Conservation (phyloP, 2,888 invertebrate species). For the Dioctria linearis region DNA sequence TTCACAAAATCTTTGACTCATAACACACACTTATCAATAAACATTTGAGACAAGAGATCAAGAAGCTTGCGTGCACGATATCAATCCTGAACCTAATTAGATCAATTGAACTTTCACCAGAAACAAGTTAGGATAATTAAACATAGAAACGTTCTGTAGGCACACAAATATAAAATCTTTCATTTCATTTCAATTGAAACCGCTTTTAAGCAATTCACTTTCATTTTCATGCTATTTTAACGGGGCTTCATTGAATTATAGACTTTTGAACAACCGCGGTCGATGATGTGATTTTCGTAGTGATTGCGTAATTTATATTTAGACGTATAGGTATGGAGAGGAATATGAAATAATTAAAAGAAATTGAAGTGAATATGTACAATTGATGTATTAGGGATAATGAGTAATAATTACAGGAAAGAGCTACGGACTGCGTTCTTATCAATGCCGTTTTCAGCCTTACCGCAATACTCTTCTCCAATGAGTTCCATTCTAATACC, state of each 20-base stretch:
- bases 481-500: too few species aligned
- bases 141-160: neutral
- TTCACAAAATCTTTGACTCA: constrained; percentile 23
- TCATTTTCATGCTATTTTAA: neutral
- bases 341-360: too few species aligned
- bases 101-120: constrained; percentile 14
- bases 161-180: neutral
- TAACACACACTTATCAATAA: neutral
- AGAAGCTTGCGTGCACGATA: neutral
- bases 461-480: too few species aligned
- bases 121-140: constrained; percentile 12
- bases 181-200: constrained; percentile 19
- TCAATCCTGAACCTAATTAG: constrained; percentile 6
- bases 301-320: neutral
- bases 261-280: too few species aligned
- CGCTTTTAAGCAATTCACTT: neutral
- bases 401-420: too few species aligned
- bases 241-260: neutral
- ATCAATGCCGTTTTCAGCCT: too few species aligned
- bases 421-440: too few species aligned
- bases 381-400: too few species aligned
- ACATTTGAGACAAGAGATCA: neutral
- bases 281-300: too few species aligned
- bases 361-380: too few species aligned
- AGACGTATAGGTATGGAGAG: too few species aligned